These are phyloP conservation scores for Sarcophaga rosellei DNA, from an alignment of 2,888 invertebrate genomes.

Conservation along the genomic window DNA sequence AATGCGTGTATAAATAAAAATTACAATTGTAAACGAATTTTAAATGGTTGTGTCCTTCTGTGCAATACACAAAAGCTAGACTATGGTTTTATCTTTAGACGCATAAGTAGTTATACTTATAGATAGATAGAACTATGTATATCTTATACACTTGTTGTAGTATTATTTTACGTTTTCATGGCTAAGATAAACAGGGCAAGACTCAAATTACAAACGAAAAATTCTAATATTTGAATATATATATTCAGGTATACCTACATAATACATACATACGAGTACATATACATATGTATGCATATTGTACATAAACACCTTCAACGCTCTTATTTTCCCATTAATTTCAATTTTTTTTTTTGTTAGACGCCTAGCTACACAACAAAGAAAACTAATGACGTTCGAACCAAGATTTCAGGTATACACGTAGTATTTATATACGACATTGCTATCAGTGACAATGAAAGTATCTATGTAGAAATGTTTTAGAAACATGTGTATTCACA, in stretches of 20 bases:
- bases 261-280: neutral
- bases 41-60: no score
- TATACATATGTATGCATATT: neutral
- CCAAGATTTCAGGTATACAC: no score
- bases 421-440: no score
- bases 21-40: no score
- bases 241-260: no score
- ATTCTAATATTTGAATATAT: slow-evolving; percentile 3
- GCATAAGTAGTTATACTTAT: neutral
- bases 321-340: neutral
- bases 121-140: neutral
- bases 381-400: no score
- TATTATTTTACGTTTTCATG: slow-evolving; percentile 23
- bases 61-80: neutral
- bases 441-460: no score
- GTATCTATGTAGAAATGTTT: no score
- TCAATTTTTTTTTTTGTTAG: slow-evolving; percentile 18
- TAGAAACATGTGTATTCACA: no score
- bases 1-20: no score
- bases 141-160: neutral
- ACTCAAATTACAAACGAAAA: slow-evolving; percentile 32
- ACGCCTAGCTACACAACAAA: slow-evolving; percentile 10
- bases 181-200: slow-evolving; percentile 31
- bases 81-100: slow-evolving; percentile 20
- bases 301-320: slow-evolving; percentile 1